These are phyloP conservation scores for Panopea generosa DNA, from an alignment of 2,888 invertebrate genomes.

Conservation along the genomic window DNA sequence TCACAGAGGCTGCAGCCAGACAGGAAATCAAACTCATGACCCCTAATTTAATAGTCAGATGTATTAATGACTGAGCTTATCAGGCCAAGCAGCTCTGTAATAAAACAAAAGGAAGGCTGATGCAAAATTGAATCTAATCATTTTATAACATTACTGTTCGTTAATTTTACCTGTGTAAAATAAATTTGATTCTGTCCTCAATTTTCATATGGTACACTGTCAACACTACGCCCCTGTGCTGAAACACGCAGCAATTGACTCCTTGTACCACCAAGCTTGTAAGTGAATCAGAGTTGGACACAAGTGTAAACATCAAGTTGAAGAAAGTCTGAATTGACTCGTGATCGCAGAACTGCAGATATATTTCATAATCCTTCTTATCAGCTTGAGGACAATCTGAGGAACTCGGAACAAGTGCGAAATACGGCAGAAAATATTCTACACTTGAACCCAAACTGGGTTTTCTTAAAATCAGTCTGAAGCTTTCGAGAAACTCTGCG, in stretches of 20 bases:
- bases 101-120: too few species aligned
- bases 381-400: slow-evolving; percentile 34
- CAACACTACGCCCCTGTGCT: slow-evolving; percentile 53
- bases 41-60: too few species aligned
- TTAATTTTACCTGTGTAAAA: too few species aligned
- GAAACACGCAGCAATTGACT: slow-evolving; percentile 44
- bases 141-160: too few species aligned
- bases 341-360: slow-evolving; percentile 60
- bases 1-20: too few species aligned
- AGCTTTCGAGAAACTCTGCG: slow-evolving; percentile 58
- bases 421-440: slow-evolving; percentile 67
- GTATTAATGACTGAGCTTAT: too few species aligned
- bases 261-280: slow-evolving; percentile 47
- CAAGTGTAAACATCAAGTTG: slow-evolving; percentile 55
- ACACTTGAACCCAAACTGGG: slow-evolving; percentile 15
- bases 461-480: slow-evolving; percentile 61
- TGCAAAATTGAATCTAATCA: too few species aligned
- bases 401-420: slow-evolving; percentile 45
- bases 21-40: too few species aligned
- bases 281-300: slow-evolving; percentile 34
- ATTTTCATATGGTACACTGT: slow-evolving; percentile 62
- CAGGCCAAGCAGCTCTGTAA: too few species aligned
- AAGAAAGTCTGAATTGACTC: slow-evolving; percentile 62
- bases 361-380: slow-evolving; percentile 54
- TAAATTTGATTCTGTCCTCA: slow-evolving; percentile 66